Conservation (phyloP, 2,888 invertebrate genomes). For the Cephus sareptanus region DNA sequence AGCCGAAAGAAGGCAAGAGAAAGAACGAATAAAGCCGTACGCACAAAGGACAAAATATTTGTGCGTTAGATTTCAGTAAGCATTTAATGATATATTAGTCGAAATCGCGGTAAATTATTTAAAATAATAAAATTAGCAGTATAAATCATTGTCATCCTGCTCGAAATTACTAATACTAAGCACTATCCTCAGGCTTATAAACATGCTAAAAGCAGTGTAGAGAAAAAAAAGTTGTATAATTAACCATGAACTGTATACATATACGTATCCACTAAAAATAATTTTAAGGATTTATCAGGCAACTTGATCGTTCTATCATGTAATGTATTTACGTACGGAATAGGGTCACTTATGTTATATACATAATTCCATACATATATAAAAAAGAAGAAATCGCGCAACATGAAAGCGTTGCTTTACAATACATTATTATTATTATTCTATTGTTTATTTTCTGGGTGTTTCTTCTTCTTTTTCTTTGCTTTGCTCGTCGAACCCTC, state of each 20-base stretch:
- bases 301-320: background rate
- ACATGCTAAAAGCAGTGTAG: too few relatives aligned
- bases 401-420: background rate
- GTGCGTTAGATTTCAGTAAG: background rate
- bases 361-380: conserved; percentile 40
- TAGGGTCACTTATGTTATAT: conserved; percentile 25
- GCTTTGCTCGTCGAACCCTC: background rate
- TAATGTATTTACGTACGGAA: conserved; percentile 3
- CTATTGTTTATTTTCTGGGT: conserved; percentile 17
- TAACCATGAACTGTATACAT: too few relatives aligned
- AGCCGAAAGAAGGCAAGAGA: background rate
- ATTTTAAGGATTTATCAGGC: background rate
- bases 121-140: background rate
- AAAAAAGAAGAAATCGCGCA: conserved; percentile 46
- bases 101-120: background rate
- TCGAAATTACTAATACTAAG: too few relatives aligned
- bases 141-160: too few relatives aligned
- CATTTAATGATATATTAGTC: background rate
- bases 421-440: conserved; percentile 1
- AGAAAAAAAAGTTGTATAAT: too few relatives aligned
- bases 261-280: too few relatives aligned
- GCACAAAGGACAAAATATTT: too few relatives aligned
- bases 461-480: conserved; percentile 9
- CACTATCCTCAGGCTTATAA: too few relatives aligned
- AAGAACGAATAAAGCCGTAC: too few relatives aligned